Conservation (phyloP, 2,113 vertebrate genomes). For the Xenotilapia longispinis region DNA sequence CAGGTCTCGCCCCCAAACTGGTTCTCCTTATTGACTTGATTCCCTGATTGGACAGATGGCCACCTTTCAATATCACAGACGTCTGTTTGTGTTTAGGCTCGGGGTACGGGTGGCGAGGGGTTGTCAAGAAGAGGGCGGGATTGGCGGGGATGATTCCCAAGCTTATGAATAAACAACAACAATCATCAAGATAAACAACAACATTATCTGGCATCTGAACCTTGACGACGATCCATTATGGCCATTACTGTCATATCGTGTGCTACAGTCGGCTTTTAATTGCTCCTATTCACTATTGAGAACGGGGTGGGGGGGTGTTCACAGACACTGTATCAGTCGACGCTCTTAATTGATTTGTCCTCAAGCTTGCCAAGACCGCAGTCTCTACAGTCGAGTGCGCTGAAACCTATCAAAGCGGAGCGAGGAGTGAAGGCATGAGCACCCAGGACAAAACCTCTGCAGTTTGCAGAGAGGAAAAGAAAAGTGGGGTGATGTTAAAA, state of each 20-base stretch:
- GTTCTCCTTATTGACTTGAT: conserved; percentile 68
- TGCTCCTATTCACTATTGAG: conserved; percentile 51
- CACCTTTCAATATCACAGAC: conserved; percentile 63
- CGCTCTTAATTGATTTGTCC: conserved; percentile 63
- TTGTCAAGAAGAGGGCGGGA: not conserved
- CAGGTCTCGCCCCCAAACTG: conserved; percentile 68
- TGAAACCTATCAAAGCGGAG: conserved; percentile 50
- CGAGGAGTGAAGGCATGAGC: conserved; percentile 12
- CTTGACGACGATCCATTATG: conserved; percentile 64
- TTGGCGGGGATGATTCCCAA: not conserved
- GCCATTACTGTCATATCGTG: conserved; percentile 66
- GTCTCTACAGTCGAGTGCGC: conserved; percentile 49
- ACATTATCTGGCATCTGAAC: conserved; percentile 65
- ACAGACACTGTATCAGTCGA: conserved; percentile 47
- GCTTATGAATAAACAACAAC: conserved; percentile 67
- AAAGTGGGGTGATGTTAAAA: not conserved
- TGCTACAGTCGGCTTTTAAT: conserved; percentile 62
- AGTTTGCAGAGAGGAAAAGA: not conserved
- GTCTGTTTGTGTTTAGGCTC: conserved; percentile 57
- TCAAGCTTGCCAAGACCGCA: conserved; percentile 46
- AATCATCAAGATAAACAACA: conserved; percentile 65
- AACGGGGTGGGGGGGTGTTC: not conserved
- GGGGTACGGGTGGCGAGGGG: not conserved
- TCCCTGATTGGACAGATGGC: conserved; percentile 74
- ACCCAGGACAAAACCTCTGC: conserved; percentile 24